These are phyloP conservation scores for Neodiprion virginianus DNA, from an alignment of 1,140 invertebrate genomes.

Conservation along the genomic window DNA sequence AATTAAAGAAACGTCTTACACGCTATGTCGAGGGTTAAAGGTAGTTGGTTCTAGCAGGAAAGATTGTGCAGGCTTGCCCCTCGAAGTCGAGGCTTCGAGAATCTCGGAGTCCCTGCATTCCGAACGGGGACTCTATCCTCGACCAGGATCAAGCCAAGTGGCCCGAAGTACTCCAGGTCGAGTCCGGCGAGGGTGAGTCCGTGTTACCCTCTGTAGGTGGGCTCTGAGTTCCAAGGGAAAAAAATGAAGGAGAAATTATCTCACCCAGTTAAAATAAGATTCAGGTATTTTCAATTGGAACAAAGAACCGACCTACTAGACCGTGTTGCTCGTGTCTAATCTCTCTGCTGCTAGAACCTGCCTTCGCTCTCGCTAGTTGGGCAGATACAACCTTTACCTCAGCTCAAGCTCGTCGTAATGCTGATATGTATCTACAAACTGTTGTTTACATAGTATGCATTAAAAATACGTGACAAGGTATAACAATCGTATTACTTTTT, in stretches of 20 bases:
- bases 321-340: conserved; percentile 10
- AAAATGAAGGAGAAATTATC: background rate
- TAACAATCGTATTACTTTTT: background rate
- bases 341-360: conserved; percentile 9
- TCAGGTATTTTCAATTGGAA: background rate
- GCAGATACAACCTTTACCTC: too few relatives aligned
- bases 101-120: conserved; percentile 9
- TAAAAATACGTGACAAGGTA: background rate
- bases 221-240: background rate
- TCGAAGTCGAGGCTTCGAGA: background rate
- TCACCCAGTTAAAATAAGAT: background rate
- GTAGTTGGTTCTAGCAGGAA: conserved; percentile 35
- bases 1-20: too few relatives aligned
- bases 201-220: conserved; percentile 10
- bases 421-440: too few relatives aligned
- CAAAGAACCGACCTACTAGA: background rate
- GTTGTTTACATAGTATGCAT: background rate
- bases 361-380: background rate
- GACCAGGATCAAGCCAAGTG: conserved; percentile 39
- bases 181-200: conserved; percentile 54
- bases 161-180: conserved; percentile 45
- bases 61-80: conserved; percentile 13
- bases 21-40: background rate
- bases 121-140: conserved; percentile 18
- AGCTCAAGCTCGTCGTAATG: too few relatives aligned